phyloP scores from a whole-genome alignment of 2,113 vertebrate genomes.

The Leptobrachium ailaonicum region DNA sequence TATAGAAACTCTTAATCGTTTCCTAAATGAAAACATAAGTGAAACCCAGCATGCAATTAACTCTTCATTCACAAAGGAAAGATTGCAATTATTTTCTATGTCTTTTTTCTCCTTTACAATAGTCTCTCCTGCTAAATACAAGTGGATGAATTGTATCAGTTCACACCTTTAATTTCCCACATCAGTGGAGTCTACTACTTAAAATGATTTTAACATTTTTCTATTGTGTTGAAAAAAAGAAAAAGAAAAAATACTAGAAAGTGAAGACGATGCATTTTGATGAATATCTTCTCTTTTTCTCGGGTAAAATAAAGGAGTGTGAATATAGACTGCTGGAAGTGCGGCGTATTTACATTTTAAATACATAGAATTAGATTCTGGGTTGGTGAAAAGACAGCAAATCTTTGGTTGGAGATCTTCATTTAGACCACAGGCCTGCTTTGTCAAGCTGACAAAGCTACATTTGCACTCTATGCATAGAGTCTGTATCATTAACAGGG shows the following conservation, averaged over 20 bases:
- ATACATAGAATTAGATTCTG: constrained; percentile 42
- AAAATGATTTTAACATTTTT: constrained; percentile 46
- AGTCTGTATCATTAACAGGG: constrained; percentile 35
- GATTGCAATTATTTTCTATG: constrained; percentile 63
- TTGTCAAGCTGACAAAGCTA: constrained; percentile 43
- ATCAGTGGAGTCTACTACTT: constrained; percentile 44
- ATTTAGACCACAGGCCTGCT: constrained; percentile 32
- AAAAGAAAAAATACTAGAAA: background rate
- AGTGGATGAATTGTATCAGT: constrained; percentile 45
- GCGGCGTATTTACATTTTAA: constrained; percentile 46
- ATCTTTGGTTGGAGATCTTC: constrained; percentile 36
- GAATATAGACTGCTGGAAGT: constrained; percentile 19
- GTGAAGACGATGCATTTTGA: constrained; percentile 33
- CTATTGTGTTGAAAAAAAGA: constrained; percentile 20
- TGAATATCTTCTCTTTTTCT: constrained; percentile 39
- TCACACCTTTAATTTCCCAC: constrained; percentile 49
- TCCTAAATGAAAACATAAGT: constrained; percentile 69
- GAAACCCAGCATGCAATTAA: constrained; percentile 67
- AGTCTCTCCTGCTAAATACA: constrained; percentile 39
- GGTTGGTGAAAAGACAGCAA: constrained; percentile 14
- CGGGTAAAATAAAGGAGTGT: constrained; percentile 37
- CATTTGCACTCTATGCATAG: constrained; percentile 24
- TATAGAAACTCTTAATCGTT: constrained; percentile 62
- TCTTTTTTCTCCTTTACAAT: constrained; percentile 55
- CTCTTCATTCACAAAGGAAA: constrained; percentile 61